Percentiles rank a stretch among this genome's conserved stretches.
Evolutionary conservation across 2,888 invertebrate genomes (phyloP).

Genomic region (Macrosiphum euphorbiae): DNA sequence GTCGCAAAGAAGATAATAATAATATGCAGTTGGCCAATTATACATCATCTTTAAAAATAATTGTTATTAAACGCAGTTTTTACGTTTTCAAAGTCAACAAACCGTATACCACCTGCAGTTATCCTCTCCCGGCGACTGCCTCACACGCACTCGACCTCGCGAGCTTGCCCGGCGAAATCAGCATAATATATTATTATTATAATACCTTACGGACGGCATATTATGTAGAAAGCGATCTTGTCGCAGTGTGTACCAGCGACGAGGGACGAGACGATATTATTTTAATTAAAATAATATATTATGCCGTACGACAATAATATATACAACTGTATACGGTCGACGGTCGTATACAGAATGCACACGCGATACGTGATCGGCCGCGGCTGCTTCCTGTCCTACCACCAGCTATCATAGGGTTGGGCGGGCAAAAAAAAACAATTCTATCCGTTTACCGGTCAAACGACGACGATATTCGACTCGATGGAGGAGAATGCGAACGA

Average conservation of each 20-base stretch:
- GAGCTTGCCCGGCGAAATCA: neutral
- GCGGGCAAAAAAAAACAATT: neutral
- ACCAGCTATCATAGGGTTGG: neutral
- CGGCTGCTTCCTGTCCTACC: neutral
- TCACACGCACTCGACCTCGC: neutral
- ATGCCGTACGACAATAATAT: neutral
- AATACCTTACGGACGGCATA: neutral
- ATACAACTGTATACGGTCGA: neutral
- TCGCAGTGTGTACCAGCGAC: neutral
- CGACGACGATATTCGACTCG: neutral
- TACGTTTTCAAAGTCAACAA: constrained; percentile 50
- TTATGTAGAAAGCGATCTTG: constrained; percentile 50
- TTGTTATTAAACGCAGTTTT: neutral
- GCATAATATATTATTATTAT: neutral
- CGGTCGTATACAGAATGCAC: neutral
- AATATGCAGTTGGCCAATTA: neutral
- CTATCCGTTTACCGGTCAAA: constrained; percentile 22
- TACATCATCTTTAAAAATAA: constrained; percentile 20
- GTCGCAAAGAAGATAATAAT: neutral
- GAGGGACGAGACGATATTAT: neutral
- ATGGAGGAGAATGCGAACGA: constrained; percentile 19
- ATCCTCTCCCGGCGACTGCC: neutral
- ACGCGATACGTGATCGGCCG: neutral
- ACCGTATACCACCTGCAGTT: constrained; percentile 16
- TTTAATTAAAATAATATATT: neutral